phyloP scores from a whole-genome alignment of 2,797 vertebrate genomes.

The Dendrocincla tyrannina region DNA sequence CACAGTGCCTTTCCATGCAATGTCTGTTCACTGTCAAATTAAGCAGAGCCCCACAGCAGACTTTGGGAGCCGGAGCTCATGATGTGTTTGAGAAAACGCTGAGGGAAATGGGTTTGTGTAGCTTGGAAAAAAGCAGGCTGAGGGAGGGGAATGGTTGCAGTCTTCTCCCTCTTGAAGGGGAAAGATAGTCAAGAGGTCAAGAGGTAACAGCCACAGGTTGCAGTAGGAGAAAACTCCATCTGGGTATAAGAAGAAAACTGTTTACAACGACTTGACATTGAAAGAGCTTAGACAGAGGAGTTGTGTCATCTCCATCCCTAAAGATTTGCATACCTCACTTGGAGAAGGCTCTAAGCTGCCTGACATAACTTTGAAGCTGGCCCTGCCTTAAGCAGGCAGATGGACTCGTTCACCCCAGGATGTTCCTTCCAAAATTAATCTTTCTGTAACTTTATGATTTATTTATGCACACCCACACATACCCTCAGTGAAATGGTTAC shows the following conservation, averaged over 20 bases:
- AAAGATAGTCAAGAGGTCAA: background rate
- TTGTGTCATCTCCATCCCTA: background rate
- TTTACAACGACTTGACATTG: background rate
- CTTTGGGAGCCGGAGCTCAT: background rate
- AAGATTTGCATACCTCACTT: background rate
- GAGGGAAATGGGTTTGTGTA: background rate
- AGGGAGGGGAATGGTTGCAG: background rate
- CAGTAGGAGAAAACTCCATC: background rate
- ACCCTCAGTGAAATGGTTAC: background rate
- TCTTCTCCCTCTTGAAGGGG: background rate
- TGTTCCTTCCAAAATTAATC: constrained; percentile 9
- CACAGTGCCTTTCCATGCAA: background rate
- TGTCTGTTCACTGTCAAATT: background rate
- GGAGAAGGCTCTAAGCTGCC: background rate
- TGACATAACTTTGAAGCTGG: constrained; percentile 19
- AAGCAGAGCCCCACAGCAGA: background rate
- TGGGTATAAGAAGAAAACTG: background rate
- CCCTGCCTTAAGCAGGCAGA: background rate
- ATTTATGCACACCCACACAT: constrained; percentile 35
- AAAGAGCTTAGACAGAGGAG: background rate
- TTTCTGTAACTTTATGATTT: background rate
- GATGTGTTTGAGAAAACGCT: background rate
- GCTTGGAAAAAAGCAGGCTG: background rate
- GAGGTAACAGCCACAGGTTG: background rate
- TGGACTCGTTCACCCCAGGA: background rate